Base-by-base conservation (phyloP, 2,113 vertebrate species). In the Petromus typicus region DNA sequence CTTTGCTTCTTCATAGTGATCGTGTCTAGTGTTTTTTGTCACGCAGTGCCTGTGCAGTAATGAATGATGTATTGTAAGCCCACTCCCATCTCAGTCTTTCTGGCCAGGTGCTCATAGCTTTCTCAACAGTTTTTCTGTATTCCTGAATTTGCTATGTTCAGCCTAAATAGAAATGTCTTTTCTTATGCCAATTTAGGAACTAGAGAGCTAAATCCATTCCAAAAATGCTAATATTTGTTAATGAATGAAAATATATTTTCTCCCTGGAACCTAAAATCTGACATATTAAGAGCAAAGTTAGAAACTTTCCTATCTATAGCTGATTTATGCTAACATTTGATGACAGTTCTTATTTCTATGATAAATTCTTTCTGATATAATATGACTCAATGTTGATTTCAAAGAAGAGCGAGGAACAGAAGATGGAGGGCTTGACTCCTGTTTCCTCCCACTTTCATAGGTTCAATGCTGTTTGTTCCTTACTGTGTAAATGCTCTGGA, bases 1-100 rank as follows among this genome's bases (percentile, higher is more conserved):
- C 69, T 87, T 93, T 93, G 88, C 75, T 86, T 64, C 75, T 86
- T 64, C 76, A 83, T 59, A 84, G 57, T 76, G 95, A 93, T 71
- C 92, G 82, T 81, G 95, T 95, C 87, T 95, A 86, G 92, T 96
- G 92, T 96, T 94, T 96, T 97, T 89, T 97, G 95, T 96, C 95
- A 96, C 95, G 76, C 96, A 95, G 86, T 91, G 59, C 95, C 93
- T 96, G 90, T 95, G 93, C 94, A 79, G 97, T 95, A 95, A 95
- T 97, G 95, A 97, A 97, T 95, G 97, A 96, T 97, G 96, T 96
- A 95, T 97, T 97, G 92, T 96, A 95, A 97, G 91, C 95, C 96
- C 93, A 97, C 92, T 97, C 90, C 92, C 95, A 90, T 96, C 80
- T 81, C 88, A 48, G 95, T 94, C 86, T 63, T 76, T 93, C 89